Base-by-base conservation (phyloP, 2,113 vertebrate species). In the Rutilus rutilus region DNA sequence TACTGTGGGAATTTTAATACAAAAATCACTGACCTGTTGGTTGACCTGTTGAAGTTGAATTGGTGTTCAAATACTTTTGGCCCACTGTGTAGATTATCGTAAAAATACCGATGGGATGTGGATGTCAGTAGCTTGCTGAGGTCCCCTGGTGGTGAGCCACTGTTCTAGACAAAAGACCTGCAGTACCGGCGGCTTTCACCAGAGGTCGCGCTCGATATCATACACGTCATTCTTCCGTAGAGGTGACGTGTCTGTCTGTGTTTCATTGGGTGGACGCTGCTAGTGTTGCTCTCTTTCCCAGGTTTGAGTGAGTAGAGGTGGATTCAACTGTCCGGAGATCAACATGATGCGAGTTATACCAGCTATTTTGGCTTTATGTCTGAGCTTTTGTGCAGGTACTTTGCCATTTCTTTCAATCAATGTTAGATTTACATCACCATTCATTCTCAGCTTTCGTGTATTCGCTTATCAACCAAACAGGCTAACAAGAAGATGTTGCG, bases 171-270 rank as follows among this genome's bases (percentile, higher is more conserved):
- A 6, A 52, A 57, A 57, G 6, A 8, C 54, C 54, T 86, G 83
- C 67, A 88, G 57, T 81, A 64, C 36, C 80, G 89, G 89, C 78
- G 87, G 78, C 10, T 69, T 12, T 80, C 89, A 50, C 23, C 17
- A 30, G 85, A 84, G 75, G 87, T 23, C 75, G 27, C 83, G 11
- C 36, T 45, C 57, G 11, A 12, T 2, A 12, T 27, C 10, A 15
- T 1, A 6, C 42, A 25, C 42, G 67, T 27, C 36, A 25, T 15
- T 54, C 54, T 27, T 45, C 12, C 17, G 4, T 54, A 75, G 60
- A 65, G 83, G 62, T 90, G 89, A 90, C 89, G 89, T 90, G 89
- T 90, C 87, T 86, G 85, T 87, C 30, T 57, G 78, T 50, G 3
- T 71, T 82, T 87, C 84, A 73, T 67, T 75, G 86, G 64, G 7